A percentile compares a stretch with the other conserved stretches of the same genome.
Conservation (phyloP, 2,113 vertebrate species). For the Todiramphus saurophagus region DNA sequence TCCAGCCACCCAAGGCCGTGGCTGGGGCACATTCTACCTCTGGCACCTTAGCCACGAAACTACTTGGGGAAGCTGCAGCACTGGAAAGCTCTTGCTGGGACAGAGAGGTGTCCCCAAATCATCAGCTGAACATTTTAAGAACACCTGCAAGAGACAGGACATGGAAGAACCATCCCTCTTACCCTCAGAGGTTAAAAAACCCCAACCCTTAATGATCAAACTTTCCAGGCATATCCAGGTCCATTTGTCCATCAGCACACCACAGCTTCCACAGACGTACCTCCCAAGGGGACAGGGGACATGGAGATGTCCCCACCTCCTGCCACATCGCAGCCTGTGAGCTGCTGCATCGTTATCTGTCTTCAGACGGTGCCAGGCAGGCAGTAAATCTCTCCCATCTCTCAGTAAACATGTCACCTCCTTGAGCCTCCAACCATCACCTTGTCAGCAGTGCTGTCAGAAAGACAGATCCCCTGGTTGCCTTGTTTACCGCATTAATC, state of each 20-base stretch:
- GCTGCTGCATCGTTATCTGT: conserved; percentile 10
- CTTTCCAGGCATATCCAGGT: background rate
- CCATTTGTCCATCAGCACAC: rapidly evolving
- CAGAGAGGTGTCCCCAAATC: background rate
- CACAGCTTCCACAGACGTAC: background rate
- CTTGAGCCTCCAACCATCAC: conserved; percentile 65
- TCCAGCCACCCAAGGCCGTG: background rate
- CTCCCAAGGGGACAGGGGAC: background rate
- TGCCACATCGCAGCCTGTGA: background rate
- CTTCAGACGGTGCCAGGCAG: conserved; percentile 40
- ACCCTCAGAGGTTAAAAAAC: background rate
- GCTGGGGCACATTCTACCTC: background rate
- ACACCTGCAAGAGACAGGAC: background rate
- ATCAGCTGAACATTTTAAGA: background rate
- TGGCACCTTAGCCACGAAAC: background rate
- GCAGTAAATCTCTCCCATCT: conserved; percentile 72
- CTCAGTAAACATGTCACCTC: conserved; percentile 72
- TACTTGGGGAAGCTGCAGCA: background rate
- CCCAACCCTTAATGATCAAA: background rate
- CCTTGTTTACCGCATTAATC: conserved; percentile 65
- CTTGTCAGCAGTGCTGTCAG: conserved; percentile 68
- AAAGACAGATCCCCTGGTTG: conserved; percentile 65
- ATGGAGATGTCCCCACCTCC: background rate
- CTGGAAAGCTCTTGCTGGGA: background rate
- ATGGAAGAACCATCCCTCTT: background rate